These are phyloP conservation scores for Valencia hispanica DNA, from an alignment of 2,797 vertebrate genomes.

Conservation along the genomic window DNA sequence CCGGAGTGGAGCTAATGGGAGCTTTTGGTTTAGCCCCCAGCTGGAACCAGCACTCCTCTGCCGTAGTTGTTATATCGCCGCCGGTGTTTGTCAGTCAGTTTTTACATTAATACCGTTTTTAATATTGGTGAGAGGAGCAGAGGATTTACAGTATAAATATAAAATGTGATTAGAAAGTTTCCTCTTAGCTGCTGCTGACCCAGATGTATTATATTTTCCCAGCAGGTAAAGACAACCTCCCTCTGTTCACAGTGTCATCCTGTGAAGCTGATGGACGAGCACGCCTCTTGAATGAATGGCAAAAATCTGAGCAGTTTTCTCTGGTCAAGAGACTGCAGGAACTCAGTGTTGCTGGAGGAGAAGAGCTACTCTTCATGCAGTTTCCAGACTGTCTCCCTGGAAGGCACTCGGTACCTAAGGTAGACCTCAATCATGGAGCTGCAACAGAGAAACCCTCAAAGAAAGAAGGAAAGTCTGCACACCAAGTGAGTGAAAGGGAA, in stretches of 20 bases:
- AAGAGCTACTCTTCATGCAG: constrained; percentile 84
- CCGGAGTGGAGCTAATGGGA: too few species aligned
- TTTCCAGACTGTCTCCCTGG: constrained; percentile 79
- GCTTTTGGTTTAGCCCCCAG: too few species aligned
- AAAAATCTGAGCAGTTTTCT: constrained; percentile 55
- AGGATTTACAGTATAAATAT: too few species aligned
- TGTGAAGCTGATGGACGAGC: background rate
- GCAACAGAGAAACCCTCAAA: background rate
- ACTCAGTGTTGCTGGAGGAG: constrained; percentile 71
- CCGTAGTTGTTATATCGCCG: too few species aligned
- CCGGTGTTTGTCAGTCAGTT: too few species aligned
- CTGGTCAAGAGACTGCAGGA: constrained; percentile 74
- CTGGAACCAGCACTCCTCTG: too few species aligned
- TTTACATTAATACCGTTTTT: too few species aligned
- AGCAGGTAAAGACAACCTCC: background rate
- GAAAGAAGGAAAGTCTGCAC: background rate
- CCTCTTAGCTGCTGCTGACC: background rate
- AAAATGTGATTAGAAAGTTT: too few species aligned
- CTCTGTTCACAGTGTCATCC: background rate
- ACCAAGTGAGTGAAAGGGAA: background rate
- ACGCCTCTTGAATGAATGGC: background rate
- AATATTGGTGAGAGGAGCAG: too few species aligned
- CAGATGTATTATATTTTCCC: too few species aligned
- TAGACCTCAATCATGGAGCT: background rate
- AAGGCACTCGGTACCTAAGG: background rate